Evolutionary conservation across 2,797 vertebrate species (phyloP).

Genomic region (Phalanger gymnotis): DNA sequence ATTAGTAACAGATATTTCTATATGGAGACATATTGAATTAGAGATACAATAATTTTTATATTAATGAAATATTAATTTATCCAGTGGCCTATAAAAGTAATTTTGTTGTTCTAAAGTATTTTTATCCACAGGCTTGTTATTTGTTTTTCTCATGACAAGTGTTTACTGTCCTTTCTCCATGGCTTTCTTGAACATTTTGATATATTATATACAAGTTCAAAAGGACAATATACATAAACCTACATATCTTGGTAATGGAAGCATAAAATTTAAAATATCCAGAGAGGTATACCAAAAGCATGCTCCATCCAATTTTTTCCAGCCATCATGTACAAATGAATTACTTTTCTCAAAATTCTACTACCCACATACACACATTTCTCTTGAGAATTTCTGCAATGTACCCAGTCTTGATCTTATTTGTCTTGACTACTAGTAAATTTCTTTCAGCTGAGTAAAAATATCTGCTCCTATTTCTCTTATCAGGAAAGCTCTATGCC

Average conservation of each 20-base stretch:
- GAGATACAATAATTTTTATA: conserved; percentile 59
- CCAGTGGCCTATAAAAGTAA: conserved; percentile 41
- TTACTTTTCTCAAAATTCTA: neutral
- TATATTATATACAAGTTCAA: conserved; percentile 26
- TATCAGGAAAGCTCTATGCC: neutral
- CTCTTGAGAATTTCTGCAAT: neutral
- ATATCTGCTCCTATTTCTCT: neutral
- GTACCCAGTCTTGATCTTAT: neutral
- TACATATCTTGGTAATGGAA: conserved; percentile 24
- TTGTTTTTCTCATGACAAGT: neutral
- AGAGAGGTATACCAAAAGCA: neutral
- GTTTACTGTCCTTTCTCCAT: neutral
- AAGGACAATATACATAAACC: conserved; percentile 8
- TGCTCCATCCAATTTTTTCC: conserved; percentile 20
- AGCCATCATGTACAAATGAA: neutral
- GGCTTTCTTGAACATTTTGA: conserved; percentile 38
- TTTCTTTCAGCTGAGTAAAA: conserved; percentile 42
- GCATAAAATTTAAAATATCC: conserved; percentile 7
- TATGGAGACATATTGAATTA: conserved; percentile 34
- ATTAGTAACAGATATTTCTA: conserved; percentile 32
- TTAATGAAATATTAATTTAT: conserved; percentile 25
- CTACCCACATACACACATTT: neutral
- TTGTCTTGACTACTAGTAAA: conserved; percentile 37
- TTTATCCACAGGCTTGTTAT: neutral
- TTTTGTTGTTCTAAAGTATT: conserved; percentile 22